phyloP scores from a whole-genome alignment of 2,888 invertebrate genomes.

The Ophion obscuratus region DNA sequence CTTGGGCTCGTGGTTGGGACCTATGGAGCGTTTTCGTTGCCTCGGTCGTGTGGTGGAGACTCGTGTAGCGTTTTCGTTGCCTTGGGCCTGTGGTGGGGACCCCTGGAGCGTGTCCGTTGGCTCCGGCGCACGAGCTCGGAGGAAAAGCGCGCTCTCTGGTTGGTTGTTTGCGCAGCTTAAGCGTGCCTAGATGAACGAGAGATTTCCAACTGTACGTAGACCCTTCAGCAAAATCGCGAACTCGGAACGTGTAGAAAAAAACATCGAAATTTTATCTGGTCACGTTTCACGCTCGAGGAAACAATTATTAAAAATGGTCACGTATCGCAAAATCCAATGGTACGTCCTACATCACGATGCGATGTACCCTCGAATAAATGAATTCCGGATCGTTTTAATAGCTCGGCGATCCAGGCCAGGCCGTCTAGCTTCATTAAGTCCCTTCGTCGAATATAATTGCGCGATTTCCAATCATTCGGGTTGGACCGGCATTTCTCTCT shows the following conservation, averaged over 20 bases:
- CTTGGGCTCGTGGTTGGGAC: background rate
- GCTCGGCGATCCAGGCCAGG: too few species aligned
- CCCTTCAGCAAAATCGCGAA: background rate
- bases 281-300: background rate
- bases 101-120: background rate
- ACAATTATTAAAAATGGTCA: slow-evolving; percentile 19
- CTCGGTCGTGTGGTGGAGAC: too few species aligned
- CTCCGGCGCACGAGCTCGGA: background rate
- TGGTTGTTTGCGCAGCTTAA: too few species aligned
- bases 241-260: background rate
- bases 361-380: background rate
- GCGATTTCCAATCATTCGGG: slow-evolving; percentile 54
- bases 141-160: too few species aligned
- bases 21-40: too few species aligned
- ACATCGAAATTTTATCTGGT: background rate
- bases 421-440: slow-evolving; percentile 29
- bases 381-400: slow-evolving; percentile 12
- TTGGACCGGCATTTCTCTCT: slow-evolving; percentile 47
- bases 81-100: background rate
- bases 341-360: background rate
- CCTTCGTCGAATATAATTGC: slow-evolving; percentile 40
- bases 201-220: background rate
- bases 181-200: too few species aligned
- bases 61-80: background rate
- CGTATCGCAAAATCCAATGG: background rate